Evolutionary conservation across 1,140 invertebrate species (phyloP).

Genomic region (Drosophila kikkawai): DNA sequence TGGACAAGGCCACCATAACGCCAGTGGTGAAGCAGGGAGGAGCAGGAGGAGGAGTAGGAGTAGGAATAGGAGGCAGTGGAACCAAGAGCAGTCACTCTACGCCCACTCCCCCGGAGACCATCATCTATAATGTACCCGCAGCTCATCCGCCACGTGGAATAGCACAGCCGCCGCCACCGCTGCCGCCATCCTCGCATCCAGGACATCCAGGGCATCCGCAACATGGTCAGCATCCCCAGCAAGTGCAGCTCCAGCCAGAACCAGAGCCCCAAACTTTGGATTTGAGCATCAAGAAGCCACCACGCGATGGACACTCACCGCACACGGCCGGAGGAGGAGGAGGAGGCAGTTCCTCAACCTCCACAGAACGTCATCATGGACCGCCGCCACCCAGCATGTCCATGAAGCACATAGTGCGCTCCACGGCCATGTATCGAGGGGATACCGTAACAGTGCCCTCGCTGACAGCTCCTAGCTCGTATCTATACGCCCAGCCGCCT

Average conservation of each 20-base stretch:
- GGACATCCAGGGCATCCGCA: slow-evolving; percentile 11
- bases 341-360: neutral
- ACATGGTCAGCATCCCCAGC: slow-evolving; percentile 23
- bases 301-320: slow-evolving; percentile 86
- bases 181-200: neutral
- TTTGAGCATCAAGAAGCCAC: slow-evolving; percentile 92
- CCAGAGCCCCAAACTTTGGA: slow-evolving; percentile 90
- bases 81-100: slow-evolving; percentile 47
- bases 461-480: slow-evolving; percentile 52
- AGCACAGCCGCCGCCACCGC: slow-evolving; percentile 20
- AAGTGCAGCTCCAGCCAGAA: slow-evolving; percentile 49
- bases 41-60: slow-evolving; percentile 87
- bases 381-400: slow-evolving; percentile 72
- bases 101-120: slow-evolving; percentile 86
- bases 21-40: slow-evolving; percentile 86
- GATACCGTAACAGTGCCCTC: slow-evolving; percentile 48
- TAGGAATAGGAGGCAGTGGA: slow-evolving; percentile 85
- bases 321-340: slow-evolving; percentile 81
- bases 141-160: slow-evolving; percentile 26
- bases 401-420: slow-evolving; percentile 73
- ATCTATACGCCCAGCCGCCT: slow-evolving; percentile 68
- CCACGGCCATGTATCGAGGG: slow-evolving; percentile 68
- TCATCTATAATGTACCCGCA: slow-evolving; percentile 82
- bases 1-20: slow-evolving; percentile 72
- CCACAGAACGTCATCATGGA: slow-evolving; percentile 80